Evolutionary conservation across 2,888 invertebrate genomes (phyloP).

Genomic region (Artemia sinica): DNA sequence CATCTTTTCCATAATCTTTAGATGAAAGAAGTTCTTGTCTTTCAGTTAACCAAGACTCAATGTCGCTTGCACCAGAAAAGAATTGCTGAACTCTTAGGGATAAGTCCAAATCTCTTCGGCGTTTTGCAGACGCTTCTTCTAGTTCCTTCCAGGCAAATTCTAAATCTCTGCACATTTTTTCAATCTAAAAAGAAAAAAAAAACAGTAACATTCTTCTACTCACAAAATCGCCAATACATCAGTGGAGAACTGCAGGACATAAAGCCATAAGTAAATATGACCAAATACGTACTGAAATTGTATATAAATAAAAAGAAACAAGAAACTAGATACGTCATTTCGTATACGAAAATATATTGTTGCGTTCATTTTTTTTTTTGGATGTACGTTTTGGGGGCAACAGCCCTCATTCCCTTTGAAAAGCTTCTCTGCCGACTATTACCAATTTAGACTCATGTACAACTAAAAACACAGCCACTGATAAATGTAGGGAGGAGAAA

Average conservation of each 20-base stretch:
- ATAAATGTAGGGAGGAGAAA: too few species aligned
- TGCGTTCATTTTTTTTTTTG: too few species aligned
- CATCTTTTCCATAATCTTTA: conserved; percentile 72
- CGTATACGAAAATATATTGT: too few species aligned
- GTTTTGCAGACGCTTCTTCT: conserved; percentile 47
- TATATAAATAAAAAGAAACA: not conserved
- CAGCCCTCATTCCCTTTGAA: too few species aligned
- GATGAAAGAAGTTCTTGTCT: conserved; percentile 60
- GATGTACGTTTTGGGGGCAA: too few species aligned
- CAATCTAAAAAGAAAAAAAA: conserved; percentile 39
- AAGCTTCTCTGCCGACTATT: too few species aligned
- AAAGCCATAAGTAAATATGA: not conserved
- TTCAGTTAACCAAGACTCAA: conserved; percentile 82
- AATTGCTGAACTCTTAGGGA: conserved; percentile 79
- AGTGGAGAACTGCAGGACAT: conserved; percentile 3
- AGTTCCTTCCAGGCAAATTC: conserved; percentile 55
- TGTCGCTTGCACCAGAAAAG: conserved; percentile 72
- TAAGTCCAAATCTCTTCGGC: conserved; percentile 60
- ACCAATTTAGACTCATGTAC: too few species aligned
- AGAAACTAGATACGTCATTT: too few species aligned
- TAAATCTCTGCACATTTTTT: conserved; percentile 51
- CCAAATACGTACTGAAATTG: too few species aligned
- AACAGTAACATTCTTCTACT: not conserved
- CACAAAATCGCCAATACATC: not conserved
- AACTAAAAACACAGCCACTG: too few species aligned